phyloP scores from a whole-genome alignment of 2,113 vertebrate genomes.

The Pterophyllum scalare region DNA sequence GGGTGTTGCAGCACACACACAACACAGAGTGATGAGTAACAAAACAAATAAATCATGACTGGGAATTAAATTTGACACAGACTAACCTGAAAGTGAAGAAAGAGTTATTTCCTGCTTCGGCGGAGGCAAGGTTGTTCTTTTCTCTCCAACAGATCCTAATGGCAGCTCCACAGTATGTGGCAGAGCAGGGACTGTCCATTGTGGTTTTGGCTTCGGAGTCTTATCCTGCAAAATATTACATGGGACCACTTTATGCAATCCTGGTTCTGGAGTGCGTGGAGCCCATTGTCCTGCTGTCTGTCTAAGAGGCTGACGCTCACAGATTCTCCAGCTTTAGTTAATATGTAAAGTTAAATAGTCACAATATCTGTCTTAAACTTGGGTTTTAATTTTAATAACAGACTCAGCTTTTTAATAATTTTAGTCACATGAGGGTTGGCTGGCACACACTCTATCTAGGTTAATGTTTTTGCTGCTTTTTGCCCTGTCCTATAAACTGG shows the following conservation, averaged over 20 bases:
- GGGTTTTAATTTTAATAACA: background rate
- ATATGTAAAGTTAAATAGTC: background rate
- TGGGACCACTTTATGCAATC: conserved; percentile 68
- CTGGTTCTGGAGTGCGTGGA: conserved; percentile 68
- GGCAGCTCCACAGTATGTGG: conserved; percentile 23
- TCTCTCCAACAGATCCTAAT: conserved; percentile 42
- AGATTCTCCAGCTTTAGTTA: background rate
- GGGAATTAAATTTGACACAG: background rate
- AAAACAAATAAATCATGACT: background rate
- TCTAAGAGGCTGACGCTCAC: background rate
- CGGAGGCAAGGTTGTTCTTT: conserved; percentile 54
- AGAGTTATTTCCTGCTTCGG: conserved; percentile 63
- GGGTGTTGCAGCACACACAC: conserved; percentile 30
- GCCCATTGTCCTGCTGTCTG: conserved; percentile 60
- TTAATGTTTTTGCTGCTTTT: background rate
- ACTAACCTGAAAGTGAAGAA: conserved; percentile 67
- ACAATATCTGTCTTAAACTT: background rate
- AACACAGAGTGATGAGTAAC: background rate
- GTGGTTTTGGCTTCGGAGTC: conserved; percentile 11
- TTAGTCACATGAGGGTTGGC: background rate
- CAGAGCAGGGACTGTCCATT: conserved; percentile 61
- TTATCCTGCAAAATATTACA: conserved; percentile 44
- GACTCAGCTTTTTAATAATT: conserved; percentile 15
- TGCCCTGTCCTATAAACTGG: background rate
- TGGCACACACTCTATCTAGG: too few species aligned